These are phyloP conservation scores for Punctoribates punctum DNA, from an alignment of 2,888 invertebrate genomes.

Conservation along the genomic window DNA sequence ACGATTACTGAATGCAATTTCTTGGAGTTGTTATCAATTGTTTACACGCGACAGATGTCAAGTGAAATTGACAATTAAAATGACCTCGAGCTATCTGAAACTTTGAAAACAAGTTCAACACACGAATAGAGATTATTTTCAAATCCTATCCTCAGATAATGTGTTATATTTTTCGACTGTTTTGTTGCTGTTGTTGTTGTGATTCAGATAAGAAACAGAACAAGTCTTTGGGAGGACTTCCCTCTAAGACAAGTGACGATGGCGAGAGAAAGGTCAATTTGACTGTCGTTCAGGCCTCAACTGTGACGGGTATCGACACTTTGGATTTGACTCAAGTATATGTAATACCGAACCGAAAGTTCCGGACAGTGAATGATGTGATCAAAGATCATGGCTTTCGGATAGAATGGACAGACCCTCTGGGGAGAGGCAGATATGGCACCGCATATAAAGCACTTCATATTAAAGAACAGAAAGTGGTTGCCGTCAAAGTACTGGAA, in stretches of 20 bases:
- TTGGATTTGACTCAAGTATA: slow-evolving; percentile 7
- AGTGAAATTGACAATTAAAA: too few species aligned
- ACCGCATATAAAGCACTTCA: neutral
- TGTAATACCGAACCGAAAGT: slow-evolving; percentile 13
- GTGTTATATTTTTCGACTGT: too few species aligned
- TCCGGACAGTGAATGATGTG: slow-evolving; percentile 6
- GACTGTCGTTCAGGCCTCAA: neutral
- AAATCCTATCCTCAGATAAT: too few species aligned
- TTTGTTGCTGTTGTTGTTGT: too few species aligned
- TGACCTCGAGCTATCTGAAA: too few species aligned
- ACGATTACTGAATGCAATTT: too few species aligned
- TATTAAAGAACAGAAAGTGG: neutral
- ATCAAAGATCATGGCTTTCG: neutral
- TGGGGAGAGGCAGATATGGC: slow-evolving; percentile 3
- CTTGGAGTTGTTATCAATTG: too few species aligned
- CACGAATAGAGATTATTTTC: too few species aligned
- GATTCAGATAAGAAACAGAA: too few species aligned
- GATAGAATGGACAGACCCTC: neutral
- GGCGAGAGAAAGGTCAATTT: neutral
- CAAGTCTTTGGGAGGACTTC: too few species aligned
- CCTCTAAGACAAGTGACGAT: neutral
- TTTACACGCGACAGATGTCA: too few species aligned
- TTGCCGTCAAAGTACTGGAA: slow-evolving; percentile 31
- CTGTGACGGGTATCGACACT: neutral
- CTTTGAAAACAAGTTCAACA: too few species aligned